These are phyloP conservation scores for Pentalonia nigronervosa DNA, from an alignment of 1,140 invertebrate genomes.

Conservation along the genomic window DNA sequence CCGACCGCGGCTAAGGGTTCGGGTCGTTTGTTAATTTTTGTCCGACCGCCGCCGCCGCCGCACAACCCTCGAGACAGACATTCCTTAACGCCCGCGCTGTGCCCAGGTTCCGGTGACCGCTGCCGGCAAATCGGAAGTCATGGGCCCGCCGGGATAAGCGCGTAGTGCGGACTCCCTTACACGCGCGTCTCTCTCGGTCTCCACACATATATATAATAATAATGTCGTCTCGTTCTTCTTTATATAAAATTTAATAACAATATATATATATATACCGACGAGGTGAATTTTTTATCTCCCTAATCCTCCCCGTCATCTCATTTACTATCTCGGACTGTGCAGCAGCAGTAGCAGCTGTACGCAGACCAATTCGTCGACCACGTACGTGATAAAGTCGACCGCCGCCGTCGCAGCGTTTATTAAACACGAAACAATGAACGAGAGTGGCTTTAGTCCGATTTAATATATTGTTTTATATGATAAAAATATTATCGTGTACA, in stretches of 20 bases:
- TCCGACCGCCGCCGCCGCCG: not conserved
- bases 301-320: not conserved
- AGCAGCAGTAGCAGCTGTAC: too few relatives aligned
- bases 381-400: too few relatives aligned
- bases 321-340: not conserved
- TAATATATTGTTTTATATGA: too few relatives aligned
- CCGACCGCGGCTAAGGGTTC: not conserved
- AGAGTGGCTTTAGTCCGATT: not conserved
- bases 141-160: conserved; percentile 22
- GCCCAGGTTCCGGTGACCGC: not conserved
- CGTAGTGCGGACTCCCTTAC: not conserved
- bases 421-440: not conserved
- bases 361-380: not conserved
- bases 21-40: conserved; percentile 42
- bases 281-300: not conserved
- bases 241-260: not conserved
- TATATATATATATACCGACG: not conserved
- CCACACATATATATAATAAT: not conserved
- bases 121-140: conserved; percentile 46
- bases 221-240: not conserved
- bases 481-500: not conserved
- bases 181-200: not conserved
- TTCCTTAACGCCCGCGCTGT: not conserved
- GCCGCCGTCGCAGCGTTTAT: not conserved
- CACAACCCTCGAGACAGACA: not conserved